Evolutionary conservation across 2,888 invertebrate genomes (phyloP), one percentile per base, ranked within the genome.

Genomic region (Allacma fusca): DNA sequence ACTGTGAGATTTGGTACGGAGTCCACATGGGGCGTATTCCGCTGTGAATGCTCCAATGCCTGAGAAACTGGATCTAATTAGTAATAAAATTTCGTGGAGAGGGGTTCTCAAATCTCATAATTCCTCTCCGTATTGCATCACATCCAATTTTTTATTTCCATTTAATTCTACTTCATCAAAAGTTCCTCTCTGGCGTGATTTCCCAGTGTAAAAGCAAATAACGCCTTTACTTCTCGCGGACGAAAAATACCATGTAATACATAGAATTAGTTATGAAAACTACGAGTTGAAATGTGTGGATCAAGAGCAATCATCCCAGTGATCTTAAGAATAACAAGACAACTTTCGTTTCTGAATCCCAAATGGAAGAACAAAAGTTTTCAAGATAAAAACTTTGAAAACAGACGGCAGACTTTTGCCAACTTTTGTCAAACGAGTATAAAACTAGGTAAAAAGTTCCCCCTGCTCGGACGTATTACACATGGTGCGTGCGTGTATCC

Each of bases 261-360:
- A 50, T 19, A 16, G 50, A 16, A 19, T 40, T 40, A 40, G 19
- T 5, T 50, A 50, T 50, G 50, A 50, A 50, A 50, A 50, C 50
- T 50, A 50, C 4, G 50, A 50, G 50, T 50, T 50, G 50, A 50
- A 50, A 50, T 50, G 50, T 19, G 50, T 50, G n/a, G 50, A 50
- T 50, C 50, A 50, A 50, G 50, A 50, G 19, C 50, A 50, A 50
- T 50, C 50, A 50, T 50, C 50, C 62, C 24, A 23, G 62, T 62
- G 23, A 23, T 62, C 26, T 23, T 62, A 62, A 21, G 59, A 59
- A 59, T 24, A 62, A 62, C 26, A 62, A 24, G 62, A 62, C 62
- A 62, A 62, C 62, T 62, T 62, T 62, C 62, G 1, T 26, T 62
- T 12, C 62, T 62, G 24, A 62, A 62, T 62, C 62, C 62, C 62